Base-by-base conservation (phyloP, 2,797 vertebrate species). In the Hemibagrus guttatus region DNA sequence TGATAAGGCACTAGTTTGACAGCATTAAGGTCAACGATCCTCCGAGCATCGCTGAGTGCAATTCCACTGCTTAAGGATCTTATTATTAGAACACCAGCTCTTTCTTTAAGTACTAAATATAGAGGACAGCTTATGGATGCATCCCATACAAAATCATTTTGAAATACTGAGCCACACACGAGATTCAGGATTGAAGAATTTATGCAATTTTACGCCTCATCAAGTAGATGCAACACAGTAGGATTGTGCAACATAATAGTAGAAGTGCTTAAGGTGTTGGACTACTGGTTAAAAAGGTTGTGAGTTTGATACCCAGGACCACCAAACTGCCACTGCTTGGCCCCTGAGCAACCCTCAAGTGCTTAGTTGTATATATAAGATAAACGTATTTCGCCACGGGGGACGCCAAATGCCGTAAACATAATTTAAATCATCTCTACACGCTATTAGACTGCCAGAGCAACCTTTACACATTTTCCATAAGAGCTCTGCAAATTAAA, bases 21-120 rank as follows among this genome's bases (percentile, higher is more conserved):
- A 79, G 59, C 26, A 63, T 64, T 19, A 63, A 13, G 81, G 61
- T 66, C 63, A 59, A 78, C 31, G 26, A 84, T 52, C 69, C 74
- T 49, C 26, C 19, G 21, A 35, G 80, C 61, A 59, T 42, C 59
- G 78, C 46, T 23, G 16, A 42, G 26, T n/a, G 26, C 17, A 59
- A 35, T 52, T 61, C 66, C 23, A 6, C n/a, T 71, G 35, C 21
- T 59, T 59, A 54, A n/a, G 17, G 56, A 31, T 49, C 49, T 66
- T 31, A 4, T n/a, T 46, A 79, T 71, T 69, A 69, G 39, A 79
- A 59, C 31, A 3, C 16, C 16, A 58, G 17, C 28, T 78, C 11
- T 58, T 9, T 59, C 35, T 35, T 19, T 19, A 76, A 31, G 49
- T 28, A 54, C 49, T 39, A 42, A 59, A 59, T 35, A 39, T 23